phyloP scores from a whole-genome alignment of 2,888 invertebrate genomes.

The Caenorhabditis panamensis region DNA sequence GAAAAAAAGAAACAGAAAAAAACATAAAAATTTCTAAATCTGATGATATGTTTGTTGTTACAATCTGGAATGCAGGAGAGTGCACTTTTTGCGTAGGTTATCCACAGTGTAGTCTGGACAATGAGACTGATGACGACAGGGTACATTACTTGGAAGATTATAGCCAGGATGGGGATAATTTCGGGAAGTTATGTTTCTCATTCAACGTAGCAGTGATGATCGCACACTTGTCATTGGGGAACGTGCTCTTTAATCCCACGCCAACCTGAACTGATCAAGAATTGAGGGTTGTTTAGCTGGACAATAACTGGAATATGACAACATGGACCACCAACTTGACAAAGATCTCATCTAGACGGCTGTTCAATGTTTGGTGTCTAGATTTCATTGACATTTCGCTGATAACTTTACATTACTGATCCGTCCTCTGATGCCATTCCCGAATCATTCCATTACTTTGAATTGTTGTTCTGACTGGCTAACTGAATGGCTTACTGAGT shows the following conservation, averaged over 20 bases:
- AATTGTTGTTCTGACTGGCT: slow-evolving; percentile 6
- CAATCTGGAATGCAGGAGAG: slow-evolving; percentile 2
- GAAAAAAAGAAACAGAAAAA: slow-evolving; percentile 4
- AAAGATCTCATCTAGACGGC: slow-evolving; percentile 5
- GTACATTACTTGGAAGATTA: not conserved
- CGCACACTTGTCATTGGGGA: not conserved
- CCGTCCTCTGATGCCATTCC: not conserved
- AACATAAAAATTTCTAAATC: slow-evolving; percentile 5
- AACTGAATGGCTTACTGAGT: too few species aligned
- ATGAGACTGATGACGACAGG: not conserved
- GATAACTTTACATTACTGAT: slow-evolving; percentile 6
- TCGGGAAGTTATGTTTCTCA: not conserved
- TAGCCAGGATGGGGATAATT: not conserved
- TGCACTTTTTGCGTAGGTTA: slow-evolving; percentile 40
- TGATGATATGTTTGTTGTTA: slow-evolving; percentile 2
- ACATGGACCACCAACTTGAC: slow-evolving; percentile 29
- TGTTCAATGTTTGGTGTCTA: slow-evolving; percentile 14
- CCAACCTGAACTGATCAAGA: not conserved
- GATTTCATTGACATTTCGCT: slow-evolving; percentile 3
- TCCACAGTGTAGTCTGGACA: slow-evolving; percentile 42
- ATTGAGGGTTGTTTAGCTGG: not conserved
- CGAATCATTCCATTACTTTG: not conserved
- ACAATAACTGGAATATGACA: slow-evolving; percentile 7
- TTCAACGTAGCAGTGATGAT: not conserved
- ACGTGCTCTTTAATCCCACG: not conserved